Evolutionary conservation across 2,888 invertebrate species (phyloP), one percentile per base, ranked within the genome.

Genomic region (Calameuta idolon): DNA sequence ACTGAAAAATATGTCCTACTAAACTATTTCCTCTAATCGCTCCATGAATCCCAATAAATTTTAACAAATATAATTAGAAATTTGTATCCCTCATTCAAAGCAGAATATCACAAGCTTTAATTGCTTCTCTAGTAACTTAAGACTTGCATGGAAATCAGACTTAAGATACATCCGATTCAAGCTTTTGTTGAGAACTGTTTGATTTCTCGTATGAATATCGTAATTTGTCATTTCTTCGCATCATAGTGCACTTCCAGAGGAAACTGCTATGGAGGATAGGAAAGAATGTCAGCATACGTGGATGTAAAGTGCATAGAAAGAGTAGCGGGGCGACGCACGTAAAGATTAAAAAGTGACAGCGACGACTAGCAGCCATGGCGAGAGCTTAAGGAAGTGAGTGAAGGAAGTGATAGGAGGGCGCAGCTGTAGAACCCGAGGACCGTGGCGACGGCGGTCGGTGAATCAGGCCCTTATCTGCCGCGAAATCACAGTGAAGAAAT

Each of bases 401-500:
- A 69, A 35, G 75, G 75, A 40, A 31, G 35, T 35, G 35, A 35
- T n/a, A 78, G 75, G 79, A 82, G 76, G 83, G 85, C 84, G 84
- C 84, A 81, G 84, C 85, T 85, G 82, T 82, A 85, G 85, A 84
- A 82, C 74, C 82, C 82, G 82, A 85, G 85, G 82, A 84, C 84
- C 84, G 86, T 85, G 86, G 83, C 81, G 81, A 84, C 81, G 86
- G 86, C 86, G 85, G 87, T 83, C 85, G 87, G 87, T 87, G 88
- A 88, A 85, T 88, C 87, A 86, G 85, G 83, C 83, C 81, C 84
- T 83, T 87, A 78, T 69, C 77, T 73, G 75, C 37, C 69, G 76
- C 75, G 76, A 76, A 78, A 78, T 73, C 34, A 34, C 4, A 55
- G 55, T 23, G 23, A 23, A 76, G 75, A 73, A 55, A 71, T 69